Base-by-base conservation (phyloP, 2,797 vertebrate species). In the Huso huso region DNA sequence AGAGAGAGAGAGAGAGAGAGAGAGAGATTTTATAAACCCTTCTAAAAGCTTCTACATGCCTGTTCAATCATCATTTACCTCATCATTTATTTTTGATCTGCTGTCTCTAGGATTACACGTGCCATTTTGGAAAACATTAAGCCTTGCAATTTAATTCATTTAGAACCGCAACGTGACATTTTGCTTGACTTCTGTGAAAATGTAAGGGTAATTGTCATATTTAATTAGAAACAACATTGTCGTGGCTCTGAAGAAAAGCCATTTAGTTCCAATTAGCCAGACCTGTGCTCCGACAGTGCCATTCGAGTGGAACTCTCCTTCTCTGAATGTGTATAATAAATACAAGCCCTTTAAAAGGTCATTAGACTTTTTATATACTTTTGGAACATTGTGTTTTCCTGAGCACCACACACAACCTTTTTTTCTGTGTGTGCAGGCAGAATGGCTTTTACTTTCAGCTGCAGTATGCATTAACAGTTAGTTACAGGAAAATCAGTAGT, bases 221-320 rank as follows among this genome's bases (percentile, higher is more conserved):
- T 58, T 66, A 58, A 66, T 66, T 66, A 66, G 49, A 58, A 66
- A 58, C 53, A 12, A 51, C 65, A 66, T 66, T 58, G 23, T 37
- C 12, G 37, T 4, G 11, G 53, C 48, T 49, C 57, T 10, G 8
- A 49, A 15, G n/a, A 37, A 48, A 66, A 49, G 6, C 12, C 48
- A 59, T 52, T 66, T 58, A 58, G 11, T 7, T 18, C 49, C 12
- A 8, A n/a, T 12, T 9, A 37, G 55, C 48, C 52, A 10, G 48
- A 11, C 3, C 55, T 58, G 7, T 13, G 12, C 10, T 58, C 11
- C 55, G 6, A 49, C 3, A 8, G 11, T 66, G 12, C 53, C 53
- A 59, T 66, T 66, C 48, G 9, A 18, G 37, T 37, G n/a, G 12
- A n/a, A n/a, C 18, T 12, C 52, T 23, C 9, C 12, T 18, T 10